These are phyloP conservation scores for Brachystomella parvula DNA, from an alignment of 1,140 invertebrate genomes.

Conservation along the genomic window DNA sequence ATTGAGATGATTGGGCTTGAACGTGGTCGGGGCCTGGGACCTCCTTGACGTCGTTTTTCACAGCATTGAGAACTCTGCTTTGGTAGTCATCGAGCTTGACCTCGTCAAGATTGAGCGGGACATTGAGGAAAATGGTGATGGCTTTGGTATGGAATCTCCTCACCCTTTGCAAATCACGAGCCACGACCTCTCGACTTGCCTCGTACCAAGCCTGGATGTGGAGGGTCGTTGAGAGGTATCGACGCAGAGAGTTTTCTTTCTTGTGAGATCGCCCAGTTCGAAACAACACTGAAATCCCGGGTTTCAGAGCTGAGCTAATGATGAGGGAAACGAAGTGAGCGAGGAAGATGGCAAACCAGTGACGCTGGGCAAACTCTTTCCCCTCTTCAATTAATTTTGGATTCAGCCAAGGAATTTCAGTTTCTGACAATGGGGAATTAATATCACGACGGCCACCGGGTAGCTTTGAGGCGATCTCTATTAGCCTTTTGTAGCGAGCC, in stretches of 20 bases:
- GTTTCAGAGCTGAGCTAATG: conserved; percentile 24
- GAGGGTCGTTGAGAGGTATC: conserved; percentile 32
- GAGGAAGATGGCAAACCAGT: conserved; percentile 32
- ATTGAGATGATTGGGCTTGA: background rate
- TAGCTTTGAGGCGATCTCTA: background rate
- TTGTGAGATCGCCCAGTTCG: conserved; percentile 23
- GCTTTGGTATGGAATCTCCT: background rate
- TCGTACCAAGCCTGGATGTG: conserved; percentile 36
- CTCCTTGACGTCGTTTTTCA: background rate
- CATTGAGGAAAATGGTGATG: background rate
- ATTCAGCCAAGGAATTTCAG: conserved; percentile 17
- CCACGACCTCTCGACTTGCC: conserved; percentile 1
- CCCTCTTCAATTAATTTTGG: conserved; percentile 14
- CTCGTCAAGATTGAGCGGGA: background rate
- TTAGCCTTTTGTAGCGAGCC: background rate
- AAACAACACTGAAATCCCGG: conserved; percentile 25
- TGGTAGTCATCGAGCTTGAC: background rate
- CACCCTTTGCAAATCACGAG: conserved; percentile 3
- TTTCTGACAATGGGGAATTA: background rate
- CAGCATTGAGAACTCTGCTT: background rate
- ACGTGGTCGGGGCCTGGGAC: background rate
- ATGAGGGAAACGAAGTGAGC: conserved; percentile 34
- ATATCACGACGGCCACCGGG: background rate
- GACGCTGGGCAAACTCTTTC: conserved; percentile 7
- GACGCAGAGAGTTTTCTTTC: conserved; percentile 14